A percentile compares a stretch with the other conserved stretches of the same genome.
Conservation (phyloP, 2,113 vertebrate genomes). For the Psilopsiagon aymara region DNA sequence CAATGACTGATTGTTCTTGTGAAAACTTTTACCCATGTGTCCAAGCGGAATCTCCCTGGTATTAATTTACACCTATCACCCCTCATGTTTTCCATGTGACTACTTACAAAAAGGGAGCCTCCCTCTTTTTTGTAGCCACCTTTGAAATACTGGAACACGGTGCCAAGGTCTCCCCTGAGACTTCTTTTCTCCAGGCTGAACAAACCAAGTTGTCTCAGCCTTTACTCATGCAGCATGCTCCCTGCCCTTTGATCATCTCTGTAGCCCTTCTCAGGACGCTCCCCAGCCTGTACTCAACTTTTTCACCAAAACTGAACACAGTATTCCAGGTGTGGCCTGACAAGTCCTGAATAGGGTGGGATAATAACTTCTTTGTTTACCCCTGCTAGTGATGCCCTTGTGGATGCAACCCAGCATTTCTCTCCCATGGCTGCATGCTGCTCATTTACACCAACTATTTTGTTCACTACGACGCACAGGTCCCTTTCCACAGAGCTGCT, state of each 20-base stretch:
- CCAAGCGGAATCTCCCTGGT: background rate
- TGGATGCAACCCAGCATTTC: background rate
- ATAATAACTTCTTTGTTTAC: background rate
- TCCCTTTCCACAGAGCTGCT: background rate
- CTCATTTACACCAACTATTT: background rate
- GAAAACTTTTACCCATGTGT: background rate
- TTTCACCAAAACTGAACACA: background rate
- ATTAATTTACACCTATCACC: background rate
- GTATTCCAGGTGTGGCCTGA: background rate
- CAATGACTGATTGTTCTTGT: background rate
- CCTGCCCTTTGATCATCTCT: background rate
- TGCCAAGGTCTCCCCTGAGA: background rate
- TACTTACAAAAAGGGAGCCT: background rate
- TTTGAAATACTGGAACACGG: background rate
- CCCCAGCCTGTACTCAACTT: background rate
- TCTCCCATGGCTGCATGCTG: background rate
- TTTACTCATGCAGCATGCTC: background rate
- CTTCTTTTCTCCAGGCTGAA: background rate
- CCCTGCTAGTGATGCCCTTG: background rate
- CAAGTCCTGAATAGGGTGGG: background rate
- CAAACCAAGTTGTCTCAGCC: background rate
- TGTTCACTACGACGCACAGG: background rate
- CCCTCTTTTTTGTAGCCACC: background rate
- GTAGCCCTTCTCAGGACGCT: background rate
- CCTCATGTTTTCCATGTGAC: background rate